Base-by-base conservation (phyloP, 2,797 vertebrate genomes). In the Carcharodon carcharias region DNA sequence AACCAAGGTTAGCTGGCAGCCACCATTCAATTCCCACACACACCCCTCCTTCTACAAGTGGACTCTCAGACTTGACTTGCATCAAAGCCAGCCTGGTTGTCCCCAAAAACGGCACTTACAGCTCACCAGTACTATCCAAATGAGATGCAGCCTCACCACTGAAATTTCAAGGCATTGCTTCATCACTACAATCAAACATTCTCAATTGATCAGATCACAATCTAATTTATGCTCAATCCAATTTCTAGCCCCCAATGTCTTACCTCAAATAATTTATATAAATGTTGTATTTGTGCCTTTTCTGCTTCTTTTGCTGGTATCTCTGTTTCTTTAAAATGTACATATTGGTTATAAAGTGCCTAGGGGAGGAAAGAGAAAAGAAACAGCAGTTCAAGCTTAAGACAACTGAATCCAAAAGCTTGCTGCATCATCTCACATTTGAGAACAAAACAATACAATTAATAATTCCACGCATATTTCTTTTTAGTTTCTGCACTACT, bases 271-370 rank as follows among this genome's bases (percentile, higher is more conserved):
- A 99, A 98, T 96, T 99, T 99, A 98, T 99, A 99, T 96, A 99
- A 97, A 96, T 99, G 99, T 96, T 99, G 98, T 14, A 99, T 98
- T 96, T 98, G 98, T 97, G 98, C 97, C 97, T 99, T 99, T 96
- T 99, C 99, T 96, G 97, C 97, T 97, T 99, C 99, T 97, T 98
- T 99, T 0, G 97, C 97, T 45, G 99, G 98, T 97, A 99, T 99
- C 98, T 99, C 99, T 0, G 98, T 99, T 98, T 99, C 99, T 98
- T 99, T 99, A 97, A 99, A 99, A 98, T 99, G 99, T 98, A 99
- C 98, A 97, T 99, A 99, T 97, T 99, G 98, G 96, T 99, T 99
- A 98, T 99, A 99, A 99, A 99, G 99, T 99, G 99, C 99, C 99
- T 99, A 9, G 92, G 95, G 65, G 28, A 80, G 94, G 56, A 77